Evolutionary conservation across 2,113 vertebrate genomes (phyloP).

Genomic region (Pelecanus crispus): DNA sequence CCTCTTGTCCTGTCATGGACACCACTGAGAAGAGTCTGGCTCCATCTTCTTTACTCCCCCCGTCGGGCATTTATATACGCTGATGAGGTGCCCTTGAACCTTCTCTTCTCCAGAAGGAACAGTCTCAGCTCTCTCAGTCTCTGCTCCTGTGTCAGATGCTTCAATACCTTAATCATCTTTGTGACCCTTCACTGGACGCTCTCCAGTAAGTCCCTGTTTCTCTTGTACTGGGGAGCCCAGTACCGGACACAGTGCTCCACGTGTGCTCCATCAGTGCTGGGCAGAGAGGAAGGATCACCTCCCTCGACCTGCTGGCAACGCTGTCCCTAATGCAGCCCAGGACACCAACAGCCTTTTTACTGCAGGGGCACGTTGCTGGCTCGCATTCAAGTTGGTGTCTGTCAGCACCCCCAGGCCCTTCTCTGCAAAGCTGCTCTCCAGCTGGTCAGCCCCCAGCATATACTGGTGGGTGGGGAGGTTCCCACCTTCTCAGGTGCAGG

Average conservation of each 20-base stretch:
- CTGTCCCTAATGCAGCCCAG: background rate
- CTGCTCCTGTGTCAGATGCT: background rate
- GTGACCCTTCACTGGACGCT: background rate
- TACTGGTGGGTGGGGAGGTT: background rate
- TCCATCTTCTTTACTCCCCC: background rate
- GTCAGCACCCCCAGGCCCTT: background rate
- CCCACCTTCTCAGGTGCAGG: background rate
- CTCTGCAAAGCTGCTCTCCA: background rate
- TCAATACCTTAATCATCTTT: background rate
- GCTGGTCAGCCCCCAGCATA: background rate
- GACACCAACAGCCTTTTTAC: background rate
- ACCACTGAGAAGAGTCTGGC: background rate
- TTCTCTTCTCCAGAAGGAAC: background rate
- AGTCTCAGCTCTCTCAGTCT: background rate
- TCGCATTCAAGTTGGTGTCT: background rate
- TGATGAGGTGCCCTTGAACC: background rate
- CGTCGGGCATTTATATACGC: fast-evolving
- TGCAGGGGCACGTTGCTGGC: background rate
- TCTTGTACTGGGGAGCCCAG: background rate
- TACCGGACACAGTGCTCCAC: background rate
- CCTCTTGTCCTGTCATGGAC: background rate
- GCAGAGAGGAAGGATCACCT: background rate
- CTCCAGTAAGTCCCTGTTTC: background rate
- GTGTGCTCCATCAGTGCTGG: background rate
- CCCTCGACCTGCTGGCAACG: background rate